A percentile compares a stretch with the other conserved stretches of the same genome.
These are phyloP conservation scores for Schizothorax lantsangensis DNA, from an alignment of 2,797 vertebrate species.

Conservation along the genomic window DNA sequence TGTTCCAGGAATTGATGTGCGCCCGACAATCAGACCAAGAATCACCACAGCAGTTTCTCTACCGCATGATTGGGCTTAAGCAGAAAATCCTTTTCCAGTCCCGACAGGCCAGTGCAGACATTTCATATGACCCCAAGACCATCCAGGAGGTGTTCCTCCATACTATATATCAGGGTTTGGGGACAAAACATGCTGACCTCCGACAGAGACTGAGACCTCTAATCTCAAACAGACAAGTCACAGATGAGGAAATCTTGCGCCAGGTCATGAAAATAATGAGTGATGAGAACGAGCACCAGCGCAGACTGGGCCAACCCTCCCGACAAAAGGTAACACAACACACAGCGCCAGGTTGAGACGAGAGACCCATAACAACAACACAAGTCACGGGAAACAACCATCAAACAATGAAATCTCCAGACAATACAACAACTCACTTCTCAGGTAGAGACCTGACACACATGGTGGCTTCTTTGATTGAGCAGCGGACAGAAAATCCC, in stretches of 20 bases:
- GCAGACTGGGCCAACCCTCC: slow-evolving; percentile 32
- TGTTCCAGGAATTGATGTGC: too few relatives aligned
- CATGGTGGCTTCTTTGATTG: slow-evolving; percentile 52
- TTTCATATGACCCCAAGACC: slow-evolving; percentile 45
- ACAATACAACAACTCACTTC: slow-evolving; percentile 38
- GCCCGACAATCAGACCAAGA: too few relatives aligned
- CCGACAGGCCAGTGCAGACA: too few relatives aligned
- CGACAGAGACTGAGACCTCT: slow-evolving; percentile 46
- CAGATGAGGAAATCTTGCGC: slow-evolving; percentile 52
- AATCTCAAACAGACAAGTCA: slow-evolving; percentile 14
- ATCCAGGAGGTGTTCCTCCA: slow-evolving; percentile 55
- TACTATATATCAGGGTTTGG: slow-evolving; percentile 57
- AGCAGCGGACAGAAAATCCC: slow-evolving; percentile 8
- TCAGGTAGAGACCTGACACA: slow-evolving; percentile 41
- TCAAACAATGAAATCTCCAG: not conserved
- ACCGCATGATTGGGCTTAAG: too few relatives aligned
- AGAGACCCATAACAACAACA: not conserved
- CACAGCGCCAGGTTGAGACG: slow-evolving; percentile 9
- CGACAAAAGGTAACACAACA: slow-evolving; percentile 18
- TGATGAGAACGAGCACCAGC: slow-evolving; percentile 56
- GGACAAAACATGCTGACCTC: slow-evolving; percentile 30
- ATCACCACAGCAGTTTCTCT: too few relatives aligned
- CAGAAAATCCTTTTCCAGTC: too few relatives aligned
- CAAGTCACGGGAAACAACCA: not conserved
- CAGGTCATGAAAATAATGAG: slow-evolving; percentile 56